Percentiles rank a stretch among this genome's conserved stretches.
phyloP scores from a whole-genome alignment of 1,140 invertebrate genomes.

The Tyrophagus putrescentiae region DNA sequence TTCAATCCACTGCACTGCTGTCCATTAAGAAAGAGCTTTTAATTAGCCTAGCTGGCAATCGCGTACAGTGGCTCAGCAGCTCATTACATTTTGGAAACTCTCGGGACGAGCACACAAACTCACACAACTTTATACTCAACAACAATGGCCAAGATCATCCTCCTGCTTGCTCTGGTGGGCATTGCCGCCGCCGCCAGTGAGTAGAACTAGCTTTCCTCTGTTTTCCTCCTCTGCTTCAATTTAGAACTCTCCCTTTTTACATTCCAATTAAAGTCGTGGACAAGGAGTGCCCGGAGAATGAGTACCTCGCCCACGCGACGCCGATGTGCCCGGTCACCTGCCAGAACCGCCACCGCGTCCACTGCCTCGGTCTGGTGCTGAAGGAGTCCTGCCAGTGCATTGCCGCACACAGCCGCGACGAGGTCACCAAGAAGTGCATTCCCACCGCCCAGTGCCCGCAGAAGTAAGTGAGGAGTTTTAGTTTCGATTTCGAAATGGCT shows the following conservation, averaged over 20 bases:
- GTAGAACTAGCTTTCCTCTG: too few relatives aligned
- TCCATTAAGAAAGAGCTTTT: too few relatives aligned
- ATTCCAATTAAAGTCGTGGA: too few relatives aligned
- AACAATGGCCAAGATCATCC: neutral
- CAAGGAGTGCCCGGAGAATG: neutral
- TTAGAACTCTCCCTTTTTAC: too few relatives aligned
- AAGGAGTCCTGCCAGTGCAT: slow-evolving; percentile 1
- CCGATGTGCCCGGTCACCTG: neutral
- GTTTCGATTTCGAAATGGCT: neutral
- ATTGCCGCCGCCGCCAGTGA: neutral
- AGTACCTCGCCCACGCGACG: neutral
- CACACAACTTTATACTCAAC: too few relatives aligned
- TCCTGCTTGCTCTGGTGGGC: neutral
- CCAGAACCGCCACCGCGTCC: neutral
- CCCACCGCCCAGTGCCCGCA: neutral
- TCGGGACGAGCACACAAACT: too few relatives aligned
- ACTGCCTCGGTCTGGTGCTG: neutral
- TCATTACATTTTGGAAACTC: too few relatives aligned
- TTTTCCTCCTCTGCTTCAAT: too few relatives aligned
- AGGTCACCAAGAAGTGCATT: neutral
- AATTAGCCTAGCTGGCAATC: too few relatives aligned
- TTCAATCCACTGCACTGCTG: too few relatives aligned
- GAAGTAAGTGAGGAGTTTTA: neutral
- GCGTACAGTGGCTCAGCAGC: too few relatives aligned
- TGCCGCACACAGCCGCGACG: neutral